Base-by-base conservation (phyloP, 2,113 vertebrate genomes). In the Collichthys lucidus region DNA sequence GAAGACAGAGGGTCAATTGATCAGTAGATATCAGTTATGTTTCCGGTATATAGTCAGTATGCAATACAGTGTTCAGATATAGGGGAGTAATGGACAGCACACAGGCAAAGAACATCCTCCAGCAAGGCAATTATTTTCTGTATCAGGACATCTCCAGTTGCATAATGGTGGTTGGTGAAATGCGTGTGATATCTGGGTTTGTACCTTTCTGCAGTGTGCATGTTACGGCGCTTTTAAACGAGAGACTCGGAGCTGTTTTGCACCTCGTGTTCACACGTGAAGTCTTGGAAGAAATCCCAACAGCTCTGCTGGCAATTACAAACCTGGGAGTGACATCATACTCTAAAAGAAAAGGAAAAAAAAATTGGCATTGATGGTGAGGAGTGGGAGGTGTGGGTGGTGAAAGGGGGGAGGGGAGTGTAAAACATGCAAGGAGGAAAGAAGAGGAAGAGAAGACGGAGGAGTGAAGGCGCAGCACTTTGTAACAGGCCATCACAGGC, bases 401-500 rank as follows among this genome's bases (percentile, higher is more conserved):
- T 15, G 24, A 35, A 49, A 77, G 79, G 73, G 47, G 47, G 70
- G 78, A 69, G 53, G 60, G 50, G 66, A 49, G 61, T 68, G 65
- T 35, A 15, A 73, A 70, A 44, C 35, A 50, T 47, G 52, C 66
- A 42, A 47, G 29, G 52, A 59, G 72, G 69, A 61, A 47, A 19
- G 52, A 56, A 56, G 57, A 63, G 61, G 67, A 46, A 66, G 66
- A 79, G 50, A 69, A 12, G 66, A 49, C 59, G 56, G 53, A 77
- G 74, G 74, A 87, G 63, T 83, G 72, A 90, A 71, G 0, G 61
- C 12, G 5, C 63, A 57, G 73, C 71, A 71, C 69, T 82, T 82
- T 80, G 82, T 90, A 91, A 91, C 55, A 77, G 84, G 69, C 82
- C 76, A 85, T 88, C 82, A 71, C 79, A 80, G 75, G 86, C 83